Evolutionary conservation across 2,113 vertebrate genomes (phyloP), one percentile per base, ranked within the genome.

Genomic region (Sinocyclocheilus maitianheensis): DNA sequence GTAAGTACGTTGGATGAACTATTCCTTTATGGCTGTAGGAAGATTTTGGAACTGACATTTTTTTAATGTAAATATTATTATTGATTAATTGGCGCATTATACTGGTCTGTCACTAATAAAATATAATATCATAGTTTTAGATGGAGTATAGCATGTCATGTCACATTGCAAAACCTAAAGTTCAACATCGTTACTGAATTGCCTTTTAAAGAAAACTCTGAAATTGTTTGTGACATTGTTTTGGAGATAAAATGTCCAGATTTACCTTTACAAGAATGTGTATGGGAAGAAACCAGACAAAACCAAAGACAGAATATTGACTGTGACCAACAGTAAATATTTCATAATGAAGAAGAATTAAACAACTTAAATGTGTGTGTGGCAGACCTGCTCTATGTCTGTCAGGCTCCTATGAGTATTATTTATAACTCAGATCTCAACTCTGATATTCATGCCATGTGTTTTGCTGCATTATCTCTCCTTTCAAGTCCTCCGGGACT

Each of bases 381-480:
- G 40, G 40, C 40, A 7, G 81, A 51, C 67, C 81, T 85, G 67
- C 5, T 85, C 80, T 37, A 84, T 84, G 87, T 88, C 88, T 87
- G 60, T 89, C 83, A 81, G 40, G 40, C 46, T 53, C 24, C 77
- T 76, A 81, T 84, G 75, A 86, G 82, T 83, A 63, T 83, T 86
- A 65, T 89, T 86, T 77, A 51, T 20, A 78, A 48, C 67, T 85
- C 53, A 85, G 67, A 85, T 85, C 71, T 65, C 43, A 43, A 13
- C 26, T 83, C 63, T 79, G 55, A 85, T 80, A 65, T 84, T 77
- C 58, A 82, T 48, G 84, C 85, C 83, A 89, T 87, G 85, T 85
- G 71, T 20, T 85, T 48, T 48, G 58, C 55, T 89, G n/a, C 77
- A 67, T 55, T 75, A 11, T 63, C 60, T 80, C 43, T 75, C 26